These are phyloP conservation scores for Operophtera brumata DNA, from an alignment of 2,888 invertebrate genomes.

Conservation along the genomic window DNA sequence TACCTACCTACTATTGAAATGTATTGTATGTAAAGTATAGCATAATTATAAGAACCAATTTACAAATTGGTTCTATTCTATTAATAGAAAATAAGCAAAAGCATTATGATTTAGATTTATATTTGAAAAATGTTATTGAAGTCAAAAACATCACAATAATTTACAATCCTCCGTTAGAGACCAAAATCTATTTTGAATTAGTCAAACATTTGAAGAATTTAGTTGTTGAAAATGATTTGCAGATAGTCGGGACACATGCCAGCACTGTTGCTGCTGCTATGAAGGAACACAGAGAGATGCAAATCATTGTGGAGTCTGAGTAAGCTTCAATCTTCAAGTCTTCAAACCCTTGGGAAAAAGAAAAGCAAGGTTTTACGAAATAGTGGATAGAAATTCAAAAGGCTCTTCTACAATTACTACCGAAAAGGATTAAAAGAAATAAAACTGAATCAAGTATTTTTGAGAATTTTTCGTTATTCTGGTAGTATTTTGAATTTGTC, in stretches of 20 bases:
- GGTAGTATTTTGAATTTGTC: slow-evolving; percentile 39
- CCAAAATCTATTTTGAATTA: not conserved
- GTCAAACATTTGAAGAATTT: slow-evolving; percentile 9
- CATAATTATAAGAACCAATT: too few species aligned
- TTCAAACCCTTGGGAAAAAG: slow-evolving; percentile 48
- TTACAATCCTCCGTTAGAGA: not conserved
- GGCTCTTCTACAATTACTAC: slow-evolving; percentile 63
- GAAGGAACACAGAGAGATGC: slow-evolving; percentile 50
- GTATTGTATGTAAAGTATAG: too few species aligned
- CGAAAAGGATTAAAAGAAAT: slow-evolving; percentile 28
- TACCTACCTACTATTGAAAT: too few species aligned
- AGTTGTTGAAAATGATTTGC: slow-evolving; percentile 14
- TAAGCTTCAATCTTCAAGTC: slow-evolving; percentile 35
- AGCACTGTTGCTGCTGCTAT: slow-evolving; percentile 43
- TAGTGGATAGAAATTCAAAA: slow-evolving; percentile 16
- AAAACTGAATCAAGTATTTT: not conserved
- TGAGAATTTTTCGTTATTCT: slow-evolving; percentile 8
- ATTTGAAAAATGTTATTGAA: not conserved
- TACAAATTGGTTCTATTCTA: too few species aligned
- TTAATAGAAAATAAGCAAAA: too few species aligned
- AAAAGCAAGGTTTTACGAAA: slow-evolving; percentile 61
- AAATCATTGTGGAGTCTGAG: slow-evolving; percentile 45
- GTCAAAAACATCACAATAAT: not conserved
- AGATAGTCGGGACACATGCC: slow-evolving; percentile 44
- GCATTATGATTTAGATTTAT: not conserved